Percentiles rank a stretch among this genome's conserved stretches.
These are phyloP conservation scores for Myanophis thanlyinensis DNA, from an alignment of 2,113 vertebrate genomes.

Conservation along the genomic window DNA sequence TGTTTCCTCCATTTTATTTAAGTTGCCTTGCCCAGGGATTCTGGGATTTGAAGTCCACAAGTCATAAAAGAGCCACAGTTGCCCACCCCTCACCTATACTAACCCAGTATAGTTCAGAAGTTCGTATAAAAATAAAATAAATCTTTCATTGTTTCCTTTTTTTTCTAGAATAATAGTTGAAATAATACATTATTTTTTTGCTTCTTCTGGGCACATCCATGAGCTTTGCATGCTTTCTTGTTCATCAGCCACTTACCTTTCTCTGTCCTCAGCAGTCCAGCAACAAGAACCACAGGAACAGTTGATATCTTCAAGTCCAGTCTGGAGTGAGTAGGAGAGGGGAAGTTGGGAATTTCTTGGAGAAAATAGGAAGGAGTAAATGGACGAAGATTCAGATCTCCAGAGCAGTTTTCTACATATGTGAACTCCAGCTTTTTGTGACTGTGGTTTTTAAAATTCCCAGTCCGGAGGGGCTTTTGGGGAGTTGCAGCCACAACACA, in stretches of 20 bases:
- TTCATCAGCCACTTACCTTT: neutral
- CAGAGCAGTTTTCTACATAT: neutral
- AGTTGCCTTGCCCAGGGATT: too few relatives aligned
- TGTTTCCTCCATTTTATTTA: too few relatives aligned
- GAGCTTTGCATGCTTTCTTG: neutral
- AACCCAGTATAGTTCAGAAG: neutral
- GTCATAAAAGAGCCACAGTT: too few relatives aligned
- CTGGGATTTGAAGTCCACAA: too few relatives aligned
- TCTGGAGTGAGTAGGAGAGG: constrained; percentile 19
- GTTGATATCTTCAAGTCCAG: constrained; percentile 14
- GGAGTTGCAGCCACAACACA: neutral
- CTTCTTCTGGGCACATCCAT: neutral
- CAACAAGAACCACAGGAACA: constrained; percentile 2
- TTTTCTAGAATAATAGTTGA: neutral
- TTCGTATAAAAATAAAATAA: neutral
- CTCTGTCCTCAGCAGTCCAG: constrained; percentile 13
- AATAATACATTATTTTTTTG: neutral
- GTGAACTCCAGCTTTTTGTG: neutral
- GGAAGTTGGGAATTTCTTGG: neutral
- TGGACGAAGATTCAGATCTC: neutral
- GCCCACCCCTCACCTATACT: neutral
- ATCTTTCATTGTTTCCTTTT: neutral
- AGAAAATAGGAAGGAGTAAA: neutral
- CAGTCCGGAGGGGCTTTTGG: neutral
- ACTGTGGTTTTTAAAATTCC: neutral